Base-by-base conservation (phyloP, 2,113 vertebrate genomes). In the Typhlomys cinereus region DNA sequence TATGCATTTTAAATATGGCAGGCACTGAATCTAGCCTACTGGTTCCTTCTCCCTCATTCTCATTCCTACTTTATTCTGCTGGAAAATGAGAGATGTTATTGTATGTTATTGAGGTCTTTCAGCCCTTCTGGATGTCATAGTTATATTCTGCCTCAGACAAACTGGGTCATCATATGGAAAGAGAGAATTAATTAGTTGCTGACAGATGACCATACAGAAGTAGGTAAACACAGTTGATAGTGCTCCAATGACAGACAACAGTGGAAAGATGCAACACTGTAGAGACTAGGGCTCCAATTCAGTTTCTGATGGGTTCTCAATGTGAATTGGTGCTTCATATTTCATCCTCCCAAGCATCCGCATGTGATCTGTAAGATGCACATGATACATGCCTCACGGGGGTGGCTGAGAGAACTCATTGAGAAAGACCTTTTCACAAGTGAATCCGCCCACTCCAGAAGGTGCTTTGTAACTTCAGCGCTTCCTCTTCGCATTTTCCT, bases 371-470 rank as follows among this genome's bases (percentile, higher is more conserved):
- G 4, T 41, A 50, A 87, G 41, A 52, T 31, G 20, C 25, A n/a
- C 52, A 39, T 34, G 29, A 18, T 1, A 18, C 0, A 31, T 2
- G 13, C 9, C 12, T 83, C 13, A 0, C 0, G 1, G 14, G 20
- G 34, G 29, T 36, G 61, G 0, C 61, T 73, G 25, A 9, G n/a
- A 78, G 27, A 88, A 78, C 31, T 75, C 73, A 48, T 0, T 62
- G 25, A 79, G 25, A 69, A 10, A 46, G 48, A 69, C 27, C 11
- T 87, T 1, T 52, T 81, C 73, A 79, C 50, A 87, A 90, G 25
- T 59, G 48, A 18, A 73, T 69, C 13, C 57, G 52, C 31, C 11
- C 39, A 46, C 62, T 5, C 17, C 9, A 81, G 61, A 85, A 54
- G 23, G 50, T 31, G 5, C 8, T 39, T 1, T 0, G 14, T n/a